These are phyloP conservation scores for Priocnemis perturbator DNA, from an alignment of 2,888 invertebrate genomes.

Conservation along the genomic window DNA sequence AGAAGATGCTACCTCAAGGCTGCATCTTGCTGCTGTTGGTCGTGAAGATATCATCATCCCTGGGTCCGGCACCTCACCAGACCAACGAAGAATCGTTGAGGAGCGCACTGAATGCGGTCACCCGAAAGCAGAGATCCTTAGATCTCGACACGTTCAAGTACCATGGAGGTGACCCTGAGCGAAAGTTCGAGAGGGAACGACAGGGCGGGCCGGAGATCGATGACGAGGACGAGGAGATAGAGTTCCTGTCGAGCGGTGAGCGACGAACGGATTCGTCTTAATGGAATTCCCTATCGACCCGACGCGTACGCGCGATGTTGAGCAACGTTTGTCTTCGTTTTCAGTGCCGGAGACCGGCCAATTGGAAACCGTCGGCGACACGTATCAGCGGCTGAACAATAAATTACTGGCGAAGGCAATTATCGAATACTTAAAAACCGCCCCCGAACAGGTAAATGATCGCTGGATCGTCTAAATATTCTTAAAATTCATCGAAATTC, in stretches of 20 bases:
- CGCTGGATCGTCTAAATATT: neutral
- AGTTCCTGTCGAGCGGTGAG: constrained; percentile 63
- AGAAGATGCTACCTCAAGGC: constrained; percentile 46
- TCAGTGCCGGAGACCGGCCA: constrained; percentile 69
- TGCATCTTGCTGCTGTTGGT: constrained; percentile 48
- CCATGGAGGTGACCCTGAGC: constrained; percentile 53
- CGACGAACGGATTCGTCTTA: too few relatives aligned
- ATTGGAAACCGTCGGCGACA: constrained; percentile 74
- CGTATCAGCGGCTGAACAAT: constrained; percentile 70
- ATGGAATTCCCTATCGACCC: too few relatives aligned
- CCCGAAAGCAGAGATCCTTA: constrained; percentile 74
- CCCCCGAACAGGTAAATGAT: constrained; percentile 56
- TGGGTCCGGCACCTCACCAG: constrained; percentile 52
- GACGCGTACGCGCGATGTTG: too few relatives aligned
- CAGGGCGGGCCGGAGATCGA: constrained; percentile 49
- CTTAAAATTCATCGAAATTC: too few relatives aligned
- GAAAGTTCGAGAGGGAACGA: constrained; percentile 55
- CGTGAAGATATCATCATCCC: constrained; percentile 44
- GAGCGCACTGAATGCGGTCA: constrained; percentile 75
- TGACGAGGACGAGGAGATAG: constrained; percentile 57
- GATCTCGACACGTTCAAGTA: constrained; percentile 63
- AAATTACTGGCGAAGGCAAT: constrained; percentile 61
- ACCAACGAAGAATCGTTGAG: constrained; percentile 73
- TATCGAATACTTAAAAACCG: constrained; percentile 62
- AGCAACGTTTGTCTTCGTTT: neutral